Conservation (phyloP, 2,797 vertebrate genomes). For the Acrossocheilus fasciatus region DNA sequence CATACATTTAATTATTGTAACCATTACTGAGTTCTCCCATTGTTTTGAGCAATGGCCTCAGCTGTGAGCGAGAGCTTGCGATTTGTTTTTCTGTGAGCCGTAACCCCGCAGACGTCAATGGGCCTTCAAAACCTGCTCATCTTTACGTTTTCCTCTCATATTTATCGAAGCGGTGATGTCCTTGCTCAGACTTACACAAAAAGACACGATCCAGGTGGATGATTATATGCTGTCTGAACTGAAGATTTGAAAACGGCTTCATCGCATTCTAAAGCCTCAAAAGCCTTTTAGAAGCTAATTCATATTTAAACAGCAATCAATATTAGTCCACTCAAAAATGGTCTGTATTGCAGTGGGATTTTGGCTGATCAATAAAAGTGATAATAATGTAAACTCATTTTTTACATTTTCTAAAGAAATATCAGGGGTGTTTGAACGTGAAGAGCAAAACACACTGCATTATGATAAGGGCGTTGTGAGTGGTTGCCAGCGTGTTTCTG, state of each 20-base stretch:
- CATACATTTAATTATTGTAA: constrained; percentile 76
- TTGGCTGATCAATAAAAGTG: constrained; percentile 20
- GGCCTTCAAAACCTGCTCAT: neutral
- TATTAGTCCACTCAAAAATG: constrained; percentile 19
- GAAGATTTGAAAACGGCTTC: neutral
- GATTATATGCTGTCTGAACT: constrained; percentile 9
- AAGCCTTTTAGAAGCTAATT: constrained; percentile 13
- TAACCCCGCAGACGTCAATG: neutral
- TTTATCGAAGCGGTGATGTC: neutral
- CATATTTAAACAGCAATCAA: constrained; percentile 40
- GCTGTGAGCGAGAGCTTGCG: constrained; percentile 20
- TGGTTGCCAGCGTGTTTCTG: neutral
- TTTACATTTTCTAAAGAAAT: neutral
- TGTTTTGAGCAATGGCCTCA: constrained; percentile 61
- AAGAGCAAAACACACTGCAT: neutral
- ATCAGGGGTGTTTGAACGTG: neutral
- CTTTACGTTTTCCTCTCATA: neutral
- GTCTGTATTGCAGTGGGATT: neutral
- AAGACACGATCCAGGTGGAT: neutral
- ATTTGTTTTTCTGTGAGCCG: constrained; percentile 3
- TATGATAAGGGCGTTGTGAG: neutral
- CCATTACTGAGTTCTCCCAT: constrained; percentile 73
- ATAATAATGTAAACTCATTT: neutral
- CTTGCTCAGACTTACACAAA: neutral
- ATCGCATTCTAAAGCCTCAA: constrained; percentile 6